phyloP scores from a whole-genome alignment of 2,797 vertebrate genomes.

The Premnoplex brunnescens region DNA sequence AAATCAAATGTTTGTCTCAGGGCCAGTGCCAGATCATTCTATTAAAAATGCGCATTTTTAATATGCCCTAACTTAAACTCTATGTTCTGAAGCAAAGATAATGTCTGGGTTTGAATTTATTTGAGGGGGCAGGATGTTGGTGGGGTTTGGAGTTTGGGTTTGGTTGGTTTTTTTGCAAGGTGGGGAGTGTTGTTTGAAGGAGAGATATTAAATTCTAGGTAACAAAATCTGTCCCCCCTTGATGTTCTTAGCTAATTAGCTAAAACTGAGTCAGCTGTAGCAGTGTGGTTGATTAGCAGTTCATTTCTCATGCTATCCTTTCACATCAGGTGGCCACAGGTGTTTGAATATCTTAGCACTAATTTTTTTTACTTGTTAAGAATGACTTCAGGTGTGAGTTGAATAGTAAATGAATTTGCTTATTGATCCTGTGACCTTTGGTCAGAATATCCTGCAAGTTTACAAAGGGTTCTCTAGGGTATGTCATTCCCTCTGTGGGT shows the following conservation, averaged over 20 bases:
- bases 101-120: not conserved
- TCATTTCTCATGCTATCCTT: not conserved
- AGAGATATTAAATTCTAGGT: not conserved
- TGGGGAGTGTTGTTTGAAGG: not conserved
- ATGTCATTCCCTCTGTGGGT: not conserved
- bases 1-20: not conserved
- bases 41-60: not conserved
- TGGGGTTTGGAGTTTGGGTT: not conserved
- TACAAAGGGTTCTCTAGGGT: not conserved
- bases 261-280: not conserved
- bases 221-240: not conserved
- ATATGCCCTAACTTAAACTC: not conserved
- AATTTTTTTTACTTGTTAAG: not conserved
- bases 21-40: not conserved
- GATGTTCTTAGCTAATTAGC: not conserved
- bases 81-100: not conserved
- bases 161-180: not conserved
- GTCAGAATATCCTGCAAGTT: not conserved
- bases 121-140: rapidly evolving
- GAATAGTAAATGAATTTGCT: not conserved
- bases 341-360: not conserved
- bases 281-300: not conserved
- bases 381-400: not conserved
- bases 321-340: not conserved
- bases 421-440: rapidly evolving